Evolutionary conservation across 1,140 invertebrate species (phyloP).

Genomic region (Ganaspis sp.): DNA sequence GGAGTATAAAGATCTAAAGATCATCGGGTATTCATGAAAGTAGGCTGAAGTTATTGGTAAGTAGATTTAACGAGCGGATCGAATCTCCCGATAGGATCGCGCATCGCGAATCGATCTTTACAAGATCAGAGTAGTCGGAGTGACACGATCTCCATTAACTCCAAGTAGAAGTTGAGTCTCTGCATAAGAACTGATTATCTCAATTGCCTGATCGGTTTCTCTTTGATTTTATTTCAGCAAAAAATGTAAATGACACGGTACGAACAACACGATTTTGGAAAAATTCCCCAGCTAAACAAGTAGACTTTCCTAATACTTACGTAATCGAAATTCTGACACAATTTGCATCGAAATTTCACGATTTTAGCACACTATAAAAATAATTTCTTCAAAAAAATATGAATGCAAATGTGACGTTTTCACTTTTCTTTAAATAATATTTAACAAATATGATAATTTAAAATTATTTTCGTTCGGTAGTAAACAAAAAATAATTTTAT

Average conservation of each 20-base stretch:
- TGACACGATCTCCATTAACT: constrained; percentile 58
- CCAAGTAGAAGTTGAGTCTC: constrained; percentile 21
- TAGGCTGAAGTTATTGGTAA: constrained; percentile 53
- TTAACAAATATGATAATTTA: too few relatives aligned
- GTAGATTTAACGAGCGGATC: constrained; percentile 60
- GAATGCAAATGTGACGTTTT: not conserved
- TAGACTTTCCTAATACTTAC: not conserved
- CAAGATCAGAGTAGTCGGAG: constrained; percentile 54
- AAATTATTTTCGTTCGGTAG: too few relatives aligned
- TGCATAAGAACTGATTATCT: constrained; percentile 44
- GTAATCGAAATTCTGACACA: not conserved
- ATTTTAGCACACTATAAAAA: not conserved
- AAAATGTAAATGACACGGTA: constrained; percentile 45
- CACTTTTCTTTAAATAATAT: too few relatives aligned
- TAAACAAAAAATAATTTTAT: too few relatives aligned
- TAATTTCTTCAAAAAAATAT: not conserved
- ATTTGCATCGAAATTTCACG: not conserved
- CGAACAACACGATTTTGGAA: constrained; percentile 33
- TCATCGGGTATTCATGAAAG: constrained; percentile 53
- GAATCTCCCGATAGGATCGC: constrained; percentile 55
- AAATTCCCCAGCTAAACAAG: not conserved
- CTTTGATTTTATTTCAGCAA: constrained; percentile 17
- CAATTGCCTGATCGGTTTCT: constrained; percentile 35
- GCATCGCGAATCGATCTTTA: constrained; percentile 52
- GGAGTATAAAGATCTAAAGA: not conserved